Evolutionary conservation across 1,140 invertebrate genomes (phyloP).

Genomic region (Ceratina australensis): DNA sequence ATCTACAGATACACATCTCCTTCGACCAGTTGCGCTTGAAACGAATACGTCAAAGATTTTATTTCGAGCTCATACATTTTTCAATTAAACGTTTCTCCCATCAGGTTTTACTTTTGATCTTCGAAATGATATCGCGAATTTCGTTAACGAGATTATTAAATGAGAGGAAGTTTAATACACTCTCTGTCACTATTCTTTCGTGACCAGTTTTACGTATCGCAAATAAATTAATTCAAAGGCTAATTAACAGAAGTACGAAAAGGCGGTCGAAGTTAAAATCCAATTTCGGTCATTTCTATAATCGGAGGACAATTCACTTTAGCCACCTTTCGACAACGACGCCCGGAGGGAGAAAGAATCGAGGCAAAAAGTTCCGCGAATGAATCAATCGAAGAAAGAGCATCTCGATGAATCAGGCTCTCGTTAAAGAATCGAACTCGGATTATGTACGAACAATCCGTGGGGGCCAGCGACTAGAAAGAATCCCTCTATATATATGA

Average conservation of each 20-base stretch:
- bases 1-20: not conserved
- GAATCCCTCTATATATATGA: not conserved
- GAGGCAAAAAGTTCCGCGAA: conserved; percentile 4
- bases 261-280: not conserved
- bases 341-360: not conserved
- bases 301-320: not conserved
- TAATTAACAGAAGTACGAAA: not conserved
- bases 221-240: not conserved
- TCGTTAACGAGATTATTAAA: too few species aligned
- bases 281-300: not conserved
- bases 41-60: not conserved
- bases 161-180: too few species aligned
- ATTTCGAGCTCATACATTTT: not conserved
- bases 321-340: too few species aligned
- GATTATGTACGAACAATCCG: conserved; percentile 33
- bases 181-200: too few species aligned
- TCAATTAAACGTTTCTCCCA: not conserved
- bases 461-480: not conserved
- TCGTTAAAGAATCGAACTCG: conserved; percentile 16
- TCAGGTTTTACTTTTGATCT: too few species aligned
- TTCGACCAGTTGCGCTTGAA: not conserved
- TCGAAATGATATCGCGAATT: too few species aligned
- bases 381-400: conserved; percentile 31
- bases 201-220: not conserved
- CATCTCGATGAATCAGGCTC: conserved; percentile 16